Conservation (phyloP, 2,797 vertebrate species). For the Danio albolineatus region DNA sequence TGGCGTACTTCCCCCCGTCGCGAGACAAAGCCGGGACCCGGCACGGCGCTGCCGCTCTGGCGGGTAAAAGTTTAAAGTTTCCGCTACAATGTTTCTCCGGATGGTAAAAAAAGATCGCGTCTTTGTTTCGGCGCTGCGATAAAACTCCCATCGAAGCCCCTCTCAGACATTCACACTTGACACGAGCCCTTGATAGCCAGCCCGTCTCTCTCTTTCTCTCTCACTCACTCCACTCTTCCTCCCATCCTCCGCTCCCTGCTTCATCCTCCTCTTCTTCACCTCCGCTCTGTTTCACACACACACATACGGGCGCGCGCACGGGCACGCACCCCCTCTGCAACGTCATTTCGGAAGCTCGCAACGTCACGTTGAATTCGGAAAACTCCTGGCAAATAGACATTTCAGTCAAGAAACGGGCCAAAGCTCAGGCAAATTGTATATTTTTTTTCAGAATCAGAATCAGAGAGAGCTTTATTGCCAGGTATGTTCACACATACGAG, state of each 20-base stretch:
- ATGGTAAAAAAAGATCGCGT: slow-evolving; percentile 59
- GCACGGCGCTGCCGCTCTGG: slow-evolving; percentile 75
- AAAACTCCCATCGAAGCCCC: slow-evolving; percentile 69
- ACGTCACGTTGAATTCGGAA: slow-evolving; percentile 65
- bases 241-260: slow-evolving; percentile 83
- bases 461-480: too few species aligned
- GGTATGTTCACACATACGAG: too few species aligned
- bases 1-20: slow-evolving; percentile 75
- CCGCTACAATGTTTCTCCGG: slow-evolving; percentile 70
- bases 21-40: slow-evolving; percentile 84
- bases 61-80: slow-evolving; percentile 85
- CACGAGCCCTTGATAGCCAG: slow-evolving; percentile 61
- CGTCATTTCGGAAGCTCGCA: slow-evolving; percentile 78
- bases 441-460: too few species aligned
- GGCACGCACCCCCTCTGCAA: slow-evolving; percentile 57
- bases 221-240: slow-evolving; percentile 85
- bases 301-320: neutral
- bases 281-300: slow-evolving; percentile 69
- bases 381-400: slow-evolving; percentile 54
- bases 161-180: slow-evolving; percentile 75
- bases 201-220: slow-evolving; percentile 70
- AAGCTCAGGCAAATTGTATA: too few species aligned
- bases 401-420: too few species aligned
- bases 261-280: slow-evolving; percentile 86
- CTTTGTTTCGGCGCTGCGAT: slow-evolving; percentile 71